Evolutionary conservation across 2,888 invertebrate genomes (phyloP).

Genomic region (Athalia rosae): DNA sequence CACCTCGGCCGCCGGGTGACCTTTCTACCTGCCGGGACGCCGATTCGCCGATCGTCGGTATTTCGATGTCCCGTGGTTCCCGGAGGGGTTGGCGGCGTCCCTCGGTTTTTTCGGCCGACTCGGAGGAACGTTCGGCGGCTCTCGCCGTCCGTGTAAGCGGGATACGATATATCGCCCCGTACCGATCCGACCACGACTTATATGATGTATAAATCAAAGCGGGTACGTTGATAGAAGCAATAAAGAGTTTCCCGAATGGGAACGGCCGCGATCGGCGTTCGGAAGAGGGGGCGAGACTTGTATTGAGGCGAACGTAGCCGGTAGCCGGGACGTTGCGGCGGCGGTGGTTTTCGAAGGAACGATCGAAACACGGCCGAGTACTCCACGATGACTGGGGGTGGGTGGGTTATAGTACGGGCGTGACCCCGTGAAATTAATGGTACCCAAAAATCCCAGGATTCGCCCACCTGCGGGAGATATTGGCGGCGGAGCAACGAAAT

Average conservation of each 20-base stretch:
- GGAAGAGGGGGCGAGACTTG: conserved; percentile 55
- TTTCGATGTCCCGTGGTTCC: conserved; percentile 27
- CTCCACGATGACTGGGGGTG: conserved; percentile 42
- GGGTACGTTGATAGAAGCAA: conserved; percentile 69
- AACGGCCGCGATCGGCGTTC: conserved; percentile 49
- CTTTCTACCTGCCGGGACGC: no score
- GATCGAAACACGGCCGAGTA: conserved; percentile 50
- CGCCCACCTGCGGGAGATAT: conserved; percentile 60
- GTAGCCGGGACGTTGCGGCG: conserved; percentile 33
- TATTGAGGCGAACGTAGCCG: conserved; percentile 51
- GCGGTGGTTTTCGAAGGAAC: no score
- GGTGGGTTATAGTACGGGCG: conserved; percentile 29
- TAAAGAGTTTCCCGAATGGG: conserved; percentile 62
- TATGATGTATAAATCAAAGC: conserved; percentile 67
- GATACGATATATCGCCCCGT: conserved; percentile 34
- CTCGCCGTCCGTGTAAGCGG: conserved; percentile 18
- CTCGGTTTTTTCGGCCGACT: no score
- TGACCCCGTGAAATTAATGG: conserved; percentile 63
- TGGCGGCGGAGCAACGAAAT: conserved; percentile 53
- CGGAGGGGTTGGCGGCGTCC: no score
- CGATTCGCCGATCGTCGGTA: conserved; percentile 17
- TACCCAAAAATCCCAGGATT: conserved; percentile 52
- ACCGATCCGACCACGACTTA: conserved; percentile 57
- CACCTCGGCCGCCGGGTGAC: not conserved
- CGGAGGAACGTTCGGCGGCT: not conserved